Conservation (phyloP, 2,888 invertebrate species). For the Diplolepis rosae region DNA sequence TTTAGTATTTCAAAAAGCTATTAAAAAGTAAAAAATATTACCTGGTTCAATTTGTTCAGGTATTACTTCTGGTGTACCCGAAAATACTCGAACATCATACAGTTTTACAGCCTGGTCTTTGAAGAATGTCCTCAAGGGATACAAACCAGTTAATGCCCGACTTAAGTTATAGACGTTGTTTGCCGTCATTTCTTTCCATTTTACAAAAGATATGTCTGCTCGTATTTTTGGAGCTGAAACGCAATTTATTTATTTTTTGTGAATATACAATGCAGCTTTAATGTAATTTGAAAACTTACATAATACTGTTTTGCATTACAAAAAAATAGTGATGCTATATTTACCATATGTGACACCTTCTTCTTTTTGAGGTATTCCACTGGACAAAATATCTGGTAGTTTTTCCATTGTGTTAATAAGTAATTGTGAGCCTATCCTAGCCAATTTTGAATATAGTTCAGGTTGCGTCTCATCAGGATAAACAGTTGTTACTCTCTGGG, state of each 20-base stretch:
- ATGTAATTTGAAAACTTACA: background rate
- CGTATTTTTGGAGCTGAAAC: conserved; percentile 85
- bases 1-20: background rate
- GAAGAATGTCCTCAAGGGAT: conserved; percentile 79
- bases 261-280: background rate
- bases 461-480: conserved; percentile 78
- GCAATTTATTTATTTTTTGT: conserved; percentile 8
- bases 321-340: conserved; percentile 6
- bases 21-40: conserved; percentile 38
- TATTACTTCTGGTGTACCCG: conserved; percentile 47
- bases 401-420: conserved; percentile 79
- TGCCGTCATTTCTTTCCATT: conserved; percentile 81
- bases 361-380: conserved; percentile 78
- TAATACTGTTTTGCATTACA: background rate
- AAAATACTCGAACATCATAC: conserved; percentile 74
- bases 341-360: conserved; percentile 83
- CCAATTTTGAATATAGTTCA: conserved; percentile 79
- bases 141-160: conserved; percentile 81
- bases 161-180: conserved; percentile 81
- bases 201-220: conserved; percentile 77
- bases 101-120: conserved; percentile 79
- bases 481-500: conserved; percentile 77
- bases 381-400: conserved; percentile 78
- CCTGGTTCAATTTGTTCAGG: conserved; percentile 58
- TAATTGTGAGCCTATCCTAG: conserved; percentile 81